Base-by-base conservation (phyloP, 2,797 vertebrate genomes). In the Coendou prehensilis region DNA sequence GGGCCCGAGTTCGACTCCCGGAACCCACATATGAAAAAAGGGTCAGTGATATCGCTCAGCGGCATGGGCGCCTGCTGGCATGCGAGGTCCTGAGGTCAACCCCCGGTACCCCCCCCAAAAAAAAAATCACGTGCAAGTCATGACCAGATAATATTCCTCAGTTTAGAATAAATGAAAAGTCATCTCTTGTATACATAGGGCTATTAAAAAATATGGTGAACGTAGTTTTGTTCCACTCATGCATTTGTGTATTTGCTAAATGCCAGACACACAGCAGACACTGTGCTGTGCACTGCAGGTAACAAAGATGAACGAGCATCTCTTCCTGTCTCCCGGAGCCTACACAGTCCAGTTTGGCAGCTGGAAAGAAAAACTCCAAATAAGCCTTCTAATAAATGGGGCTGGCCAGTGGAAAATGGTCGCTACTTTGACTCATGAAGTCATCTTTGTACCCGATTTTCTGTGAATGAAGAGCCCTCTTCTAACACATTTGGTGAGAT, bases 81-180 rank as follows among this genome's bases (percentile, higher is more conserved):
- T 41, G 37, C 37, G 37, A 41, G 37, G 37, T 41, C 37, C 37
- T 41, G 37, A 41, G 37, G 37, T 41, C 37, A 2, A 41, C 37
- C 37, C 37, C 37, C 37, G 37, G 37, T 41, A 41, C 37, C n/a
- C n/a, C n/a, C n/a, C n/a, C n/a, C n/a, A n/a, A 41, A 41, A 41
- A 41, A 41, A 82, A 89, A 87, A 87, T 87, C 52, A 84, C 7
- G 57, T 3, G 0, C 28, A 83, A 67, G 13, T 81, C 59, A 52
- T 87, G 61, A 91, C 7, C 20, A 28, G 33, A 61, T 67, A 78
- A 84, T 20, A 0, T 41, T 76, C 45, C 73, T 47, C 45, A 28
- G 37, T 56, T 85, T 87, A 76, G 82, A 96, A 69, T 45, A 78
- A 94, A 69, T 67, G 8, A 82, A 90, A 78, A 69, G 23, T 81